phyloP scores from a whole-genome alignment of 2,113 vertebrate genomes.

The Tapirus terrestris region DNA sequence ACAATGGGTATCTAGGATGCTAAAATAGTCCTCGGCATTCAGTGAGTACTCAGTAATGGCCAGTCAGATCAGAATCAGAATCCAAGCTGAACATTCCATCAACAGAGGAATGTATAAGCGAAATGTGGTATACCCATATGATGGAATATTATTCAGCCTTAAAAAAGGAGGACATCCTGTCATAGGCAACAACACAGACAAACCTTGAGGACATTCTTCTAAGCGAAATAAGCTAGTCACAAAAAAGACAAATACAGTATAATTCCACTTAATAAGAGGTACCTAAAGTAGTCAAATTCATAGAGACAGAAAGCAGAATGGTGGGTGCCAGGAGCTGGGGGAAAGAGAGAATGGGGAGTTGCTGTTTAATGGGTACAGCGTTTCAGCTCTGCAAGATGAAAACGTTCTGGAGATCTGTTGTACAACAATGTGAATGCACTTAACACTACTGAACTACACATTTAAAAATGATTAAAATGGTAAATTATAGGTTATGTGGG shows the following conservation, averaged over 20 bases:
- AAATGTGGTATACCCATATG: no score
- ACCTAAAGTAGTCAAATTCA: background rate
- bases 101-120: background rate
- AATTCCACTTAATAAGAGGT: background rate
- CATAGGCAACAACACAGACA: accelerated
- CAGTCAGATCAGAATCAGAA: background rate
- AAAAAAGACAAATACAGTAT: background rate
- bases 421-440: accelerated
- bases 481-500: background rate
- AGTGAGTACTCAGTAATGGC: background rate
- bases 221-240: background rate
- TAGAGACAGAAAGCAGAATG: background rate
- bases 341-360: background rate
- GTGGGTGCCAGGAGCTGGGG: background rate
- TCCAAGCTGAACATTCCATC: background rate
- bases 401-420: background rate
- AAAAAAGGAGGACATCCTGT: background rate
- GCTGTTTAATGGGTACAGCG: no score
- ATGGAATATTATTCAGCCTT: background rate
- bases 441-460: no score
- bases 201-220: background rate
- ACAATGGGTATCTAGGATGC: accelerated
- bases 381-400: background rate
- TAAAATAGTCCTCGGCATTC: background rate
- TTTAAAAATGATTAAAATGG: background rate